Percentiles rank a stretch among this genome's conserved stretches.
Evolutionary conservation across 2,888 invertebrate genomes (phyloP).

Genomic region (Agrotis clavis): DNA sequence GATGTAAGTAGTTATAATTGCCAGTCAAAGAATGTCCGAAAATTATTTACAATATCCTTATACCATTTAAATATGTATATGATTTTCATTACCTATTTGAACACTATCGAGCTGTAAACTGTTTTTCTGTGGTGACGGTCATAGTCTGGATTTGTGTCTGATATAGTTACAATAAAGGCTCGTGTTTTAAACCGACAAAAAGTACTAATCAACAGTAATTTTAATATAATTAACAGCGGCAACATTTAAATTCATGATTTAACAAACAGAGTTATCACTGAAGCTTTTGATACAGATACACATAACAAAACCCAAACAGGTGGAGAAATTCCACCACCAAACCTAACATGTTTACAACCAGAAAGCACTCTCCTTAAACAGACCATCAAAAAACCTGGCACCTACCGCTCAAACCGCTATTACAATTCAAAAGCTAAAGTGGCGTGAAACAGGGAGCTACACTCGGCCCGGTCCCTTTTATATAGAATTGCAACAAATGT

Average conservation of each 20-base stretch:
- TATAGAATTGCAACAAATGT: conserved; percentile 84
- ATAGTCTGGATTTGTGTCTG: not conserved
- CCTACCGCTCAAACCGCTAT: conserved; percentile 31
- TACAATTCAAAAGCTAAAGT: conserved; percentile 63
- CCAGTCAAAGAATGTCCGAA: not conserved
- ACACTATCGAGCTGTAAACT: not conserved
- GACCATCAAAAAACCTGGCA: conserved; percentile 36
- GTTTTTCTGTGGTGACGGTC: not conserved
- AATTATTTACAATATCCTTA: not conserved
- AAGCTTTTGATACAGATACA: conserved; percentile 11
- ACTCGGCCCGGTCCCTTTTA: conserved; percentile 64
- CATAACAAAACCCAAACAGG: not conserved
- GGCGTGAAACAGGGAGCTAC: conserved; percentile 64
- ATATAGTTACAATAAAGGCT: not conserved
- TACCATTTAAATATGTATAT: too few relatives aligned
- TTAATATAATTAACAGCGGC: not conserved
- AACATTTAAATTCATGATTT: not conserved
- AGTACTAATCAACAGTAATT: not conserved
- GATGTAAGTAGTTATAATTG: conserved; percentile 5
- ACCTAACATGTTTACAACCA: not conserved
- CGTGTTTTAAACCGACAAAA: not conserved
- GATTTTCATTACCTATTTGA: too few relatives aligned
- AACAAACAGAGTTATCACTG: not conserved
- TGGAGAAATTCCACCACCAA: not conserved
- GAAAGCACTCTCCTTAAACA: not conserved